Evolutionary conservation across 2,113 vertebrate species (phyloP).

Genomic region (Bungarus multicinctus): DNA sequence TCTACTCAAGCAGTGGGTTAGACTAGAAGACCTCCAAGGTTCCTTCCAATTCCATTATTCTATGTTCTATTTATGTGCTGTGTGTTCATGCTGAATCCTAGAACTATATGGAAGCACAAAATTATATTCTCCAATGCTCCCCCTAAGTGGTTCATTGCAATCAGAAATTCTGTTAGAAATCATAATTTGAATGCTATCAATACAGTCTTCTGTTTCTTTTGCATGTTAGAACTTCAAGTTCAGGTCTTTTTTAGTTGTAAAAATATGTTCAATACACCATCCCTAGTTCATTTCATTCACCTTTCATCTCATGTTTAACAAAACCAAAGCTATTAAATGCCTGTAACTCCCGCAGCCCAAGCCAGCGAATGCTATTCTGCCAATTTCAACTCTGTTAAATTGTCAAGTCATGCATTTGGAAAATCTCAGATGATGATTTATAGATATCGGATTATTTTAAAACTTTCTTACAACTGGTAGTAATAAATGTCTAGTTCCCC

Average conservation of each 20-base stretch:
- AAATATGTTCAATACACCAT: background rate
- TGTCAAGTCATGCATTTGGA: background rate
- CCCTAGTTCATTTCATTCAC: background rate
- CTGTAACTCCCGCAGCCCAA: background rate
- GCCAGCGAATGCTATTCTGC: background rate
- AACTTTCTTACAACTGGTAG: background rate
- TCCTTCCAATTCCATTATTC: too few relatives aligned
- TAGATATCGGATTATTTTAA: background rate
- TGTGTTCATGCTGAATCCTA: background rate
- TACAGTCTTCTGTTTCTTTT: background rate
- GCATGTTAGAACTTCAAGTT: background rate
- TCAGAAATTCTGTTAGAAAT: background rate
- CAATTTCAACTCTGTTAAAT: background rate
- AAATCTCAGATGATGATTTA: background rate
- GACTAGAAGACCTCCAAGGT: too few relatives aligned
- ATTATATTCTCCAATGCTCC: background rate
- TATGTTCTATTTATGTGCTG: background rate
- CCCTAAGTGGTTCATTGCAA: background rate
- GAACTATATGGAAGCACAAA: background rate
- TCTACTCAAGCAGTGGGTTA: too few relatives aligned
- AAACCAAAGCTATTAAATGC: background rate
- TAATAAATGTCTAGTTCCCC: background rate
- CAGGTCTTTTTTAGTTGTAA: background rate
- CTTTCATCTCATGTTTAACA: background rate
- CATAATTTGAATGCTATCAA: background rate